Base-by-base conservation (phyloP, 1,140 invertebrate genomes). In the Bombus turneri region DNA sequence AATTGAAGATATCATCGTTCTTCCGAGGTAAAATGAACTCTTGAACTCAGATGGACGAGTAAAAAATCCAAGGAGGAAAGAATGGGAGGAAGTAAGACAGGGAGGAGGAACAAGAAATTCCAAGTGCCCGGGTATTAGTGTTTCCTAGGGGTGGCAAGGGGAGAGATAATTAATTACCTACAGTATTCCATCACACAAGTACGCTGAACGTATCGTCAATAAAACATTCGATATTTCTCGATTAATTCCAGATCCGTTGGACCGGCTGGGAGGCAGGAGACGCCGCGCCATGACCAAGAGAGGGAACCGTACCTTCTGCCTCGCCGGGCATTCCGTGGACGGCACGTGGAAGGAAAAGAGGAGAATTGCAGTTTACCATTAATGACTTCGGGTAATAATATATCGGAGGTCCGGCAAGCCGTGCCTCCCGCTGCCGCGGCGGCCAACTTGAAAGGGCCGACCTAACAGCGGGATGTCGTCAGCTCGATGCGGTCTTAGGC, bases 361-460 rank as follows among this genome's bases (percentile, higher is more conserved):
- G 89, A 90, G 91, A 94, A 94, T 94, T 91, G 93, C 93, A 94
- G 93, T 94, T 94, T 94, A 94, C 93, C 93, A 94, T 94, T 94
- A 94, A 94, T 94, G 93, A 94, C 93, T 93, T 86, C 79, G 90
- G 88, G 89, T 94, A 94, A 94, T 94, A 93, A 94, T 93, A 94
- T 92, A 93, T 93, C 92, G 91, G 91, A 82, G 91, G 90, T 85
- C 84, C 89, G 88, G 90, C 79, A 81, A 89, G 86, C 90, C 86
- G 91, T 92, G 91, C 93, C 93, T 93, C 93, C 94, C 89, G 93
- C 91, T 93, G 94, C 91, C 93, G 90, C 81, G 93, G 92, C 94
- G 94, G 94, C 85, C 91, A 88, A 95, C 94, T 92, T 94, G 93
- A 94, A 95, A 94, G 94, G 90, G 91, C 91, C 92, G 90, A 91